These are phyloP conservation scores for Sebastiscus albofasciatus DNA, from an alignment of 2,797 vertebrate species.

Conservation along the genomic window DNA sequence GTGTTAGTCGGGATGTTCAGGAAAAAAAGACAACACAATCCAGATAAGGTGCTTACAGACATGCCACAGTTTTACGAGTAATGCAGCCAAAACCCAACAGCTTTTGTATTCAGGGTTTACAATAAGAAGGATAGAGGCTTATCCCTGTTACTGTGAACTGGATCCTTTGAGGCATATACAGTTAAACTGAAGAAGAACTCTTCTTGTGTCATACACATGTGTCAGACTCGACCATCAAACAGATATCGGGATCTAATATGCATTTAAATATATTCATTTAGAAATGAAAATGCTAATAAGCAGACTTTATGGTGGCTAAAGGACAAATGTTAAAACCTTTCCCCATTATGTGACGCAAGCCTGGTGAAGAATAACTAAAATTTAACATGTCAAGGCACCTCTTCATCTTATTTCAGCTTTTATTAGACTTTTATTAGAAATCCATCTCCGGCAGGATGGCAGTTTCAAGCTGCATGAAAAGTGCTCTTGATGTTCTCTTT, in stretches of 20 bases:
- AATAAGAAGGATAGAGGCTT: constrained; percentile 16
- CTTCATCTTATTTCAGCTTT: constrained; percentile 37
- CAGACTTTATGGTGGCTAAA: constrained; percentile 20
- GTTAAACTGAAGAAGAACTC: neutral
- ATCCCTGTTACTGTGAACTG: constrained; percentile 4
- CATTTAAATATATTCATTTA: constrained; percentile 42
- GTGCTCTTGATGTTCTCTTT: neutral
- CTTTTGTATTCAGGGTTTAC: constrained; percentile 36
- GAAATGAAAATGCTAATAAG: constrained; percentile 33
- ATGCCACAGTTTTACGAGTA: constrained; percentile 21
- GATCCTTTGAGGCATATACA: neutral
- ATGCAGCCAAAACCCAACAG: neutral
- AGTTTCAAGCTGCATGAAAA: constrained; percentile 22
- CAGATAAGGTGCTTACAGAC: constrained; percentile 30
- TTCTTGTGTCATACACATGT: neutral
- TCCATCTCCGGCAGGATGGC: constrained; percentile 12
- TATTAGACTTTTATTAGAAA: constrained; percentile 49
- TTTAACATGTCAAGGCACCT: constrained; percentile 47
- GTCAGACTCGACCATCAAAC: constrained; percentile 16
- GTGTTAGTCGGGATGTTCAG: constrained; percentile 16
- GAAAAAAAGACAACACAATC: constrained; percentile 25
- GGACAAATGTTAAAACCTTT: constrained; percentile 41
- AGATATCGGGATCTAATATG: constrained; percentile 8
- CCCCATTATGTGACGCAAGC: constrained; percentile 10
- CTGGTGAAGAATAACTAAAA: constrained; percentile 28